Evolutionary conservation across 2,797 vertebrate species (phyloP), one percentile per base, ranked within the genome.

Genomic region (Falco columbarius): DNA sequence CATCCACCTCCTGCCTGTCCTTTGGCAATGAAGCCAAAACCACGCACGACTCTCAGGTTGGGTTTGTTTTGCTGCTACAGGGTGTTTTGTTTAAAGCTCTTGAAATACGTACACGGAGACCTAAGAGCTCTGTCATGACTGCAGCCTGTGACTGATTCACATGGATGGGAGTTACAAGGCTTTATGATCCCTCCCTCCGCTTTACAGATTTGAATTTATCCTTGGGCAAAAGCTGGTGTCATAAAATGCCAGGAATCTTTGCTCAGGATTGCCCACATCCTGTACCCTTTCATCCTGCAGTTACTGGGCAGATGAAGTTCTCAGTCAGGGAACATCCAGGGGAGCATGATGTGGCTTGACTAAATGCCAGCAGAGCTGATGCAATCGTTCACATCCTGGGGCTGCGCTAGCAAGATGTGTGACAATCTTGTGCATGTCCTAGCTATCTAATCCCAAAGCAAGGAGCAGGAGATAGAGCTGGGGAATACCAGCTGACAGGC

Each of bases 321-420:
- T 89, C 49, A 55, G 71, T 40, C 3, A 1, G 40, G 54, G 42
- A 66, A 71, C 4, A 0, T 80, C 86, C 70, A 81, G 3, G 24
- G 62, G 61, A 86, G 54, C 3, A 1, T 7, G 3, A 63, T 6
- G 52, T 70, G 83, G 83, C 62, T 79, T 59, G 79, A 70, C 27
- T n/a, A 36, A 47, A 54, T 21, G 70, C 77, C 81, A 81, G 76
- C 65, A 77, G 75, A 77, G 71, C 65, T 77, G 81, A 86, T 72
- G 71, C 16, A 46, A 77, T 23, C 0, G 10, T 26, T 67, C 65
- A 9, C 27, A 63, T 21, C n/a, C 70, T 62, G 81, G 54, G 66
- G 47, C 74, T 52, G 74, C 2, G 1, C 70, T 27, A 24, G 29
- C 14, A 72, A 89, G 67, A 72, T 21, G 49, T 58, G 42, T 71